Percentiles rank a stretch among this genome's conserved stretches.
Evolutionary conservation across 2,888 invertebrate species (phyloP).

Genomic region (Tinea trinotella): DNA sequence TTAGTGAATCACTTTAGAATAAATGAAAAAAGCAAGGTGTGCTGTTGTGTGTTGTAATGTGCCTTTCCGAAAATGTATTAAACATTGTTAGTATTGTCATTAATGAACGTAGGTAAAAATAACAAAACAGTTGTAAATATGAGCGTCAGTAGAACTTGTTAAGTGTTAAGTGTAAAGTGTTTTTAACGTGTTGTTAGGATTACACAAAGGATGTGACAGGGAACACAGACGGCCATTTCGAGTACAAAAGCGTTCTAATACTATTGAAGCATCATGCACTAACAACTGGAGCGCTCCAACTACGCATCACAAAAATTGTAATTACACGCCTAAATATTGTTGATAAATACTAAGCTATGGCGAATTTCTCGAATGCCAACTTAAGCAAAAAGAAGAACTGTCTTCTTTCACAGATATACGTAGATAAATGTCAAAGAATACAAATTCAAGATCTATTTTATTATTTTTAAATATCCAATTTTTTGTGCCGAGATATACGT

Average conservation of each 20-base stretch:
- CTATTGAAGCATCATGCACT: conserved; percentile 46
- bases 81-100: conserved; percentile 40
- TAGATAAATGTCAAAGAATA: conserved; percentile 37
- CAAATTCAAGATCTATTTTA: conserved; percentile 24
- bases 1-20: conserved; percentile 45
- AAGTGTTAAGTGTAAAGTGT: conserved; percentile 45
- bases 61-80: conserved; percentile 44
- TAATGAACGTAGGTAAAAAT: conserved; percentile 40
- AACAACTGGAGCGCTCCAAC: conserved; percentile 53
- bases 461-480: not conserved
- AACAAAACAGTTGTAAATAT: conserved; percentile 36
- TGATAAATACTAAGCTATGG: conserved; percentile 30
- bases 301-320: conserved; percentile 19
- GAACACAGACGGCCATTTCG: conserved; percentile 61
- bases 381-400: conserved; percentile 24
- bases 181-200: conserved; percentile 50
- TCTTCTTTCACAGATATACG: conserved; percentile 34
- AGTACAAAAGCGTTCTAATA: conserved; percentile 61
- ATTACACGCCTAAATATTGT: conserved; percentile 27
- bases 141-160: conserved; percentile 31
- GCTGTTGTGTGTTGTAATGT: conserved; percentile 63
- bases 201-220: conserved; percentile 49
- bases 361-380: conserved; percentile 50
- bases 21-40: conserved; percentile 70
- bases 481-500: conserved; percentile 55